A percentile compares a stretch with the other conserved stretches of the same genome.
These are phyloP conservation scores for Styela clava DNA, from an alignment of 23 tunicate genomes.

Conservation along the genomic window DNA sequence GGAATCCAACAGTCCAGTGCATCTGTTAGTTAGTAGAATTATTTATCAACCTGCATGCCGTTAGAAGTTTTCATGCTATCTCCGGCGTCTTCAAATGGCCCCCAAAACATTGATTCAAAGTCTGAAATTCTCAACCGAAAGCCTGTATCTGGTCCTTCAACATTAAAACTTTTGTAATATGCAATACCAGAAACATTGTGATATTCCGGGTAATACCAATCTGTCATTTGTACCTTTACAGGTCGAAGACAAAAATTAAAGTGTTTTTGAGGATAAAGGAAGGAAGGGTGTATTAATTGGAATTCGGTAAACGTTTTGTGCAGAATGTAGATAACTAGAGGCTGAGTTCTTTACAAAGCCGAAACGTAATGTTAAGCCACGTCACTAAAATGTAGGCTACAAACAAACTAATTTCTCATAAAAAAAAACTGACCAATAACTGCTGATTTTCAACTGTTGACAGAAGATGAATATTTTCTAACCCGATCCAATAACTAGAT, in stretches of 20 bases:
- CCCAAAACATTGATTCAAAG: neutral
- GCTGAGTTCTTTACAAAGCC: too few relatives aligned
- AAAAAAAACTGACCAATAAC: constrained; percentile 29
- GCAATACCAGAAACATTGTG: constrained; percentile 35
- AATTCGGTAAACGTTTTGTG: too few relatives aligned
- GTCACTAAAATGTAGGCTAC: too few relatives aligned
- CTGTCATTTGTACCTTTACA: constrained; percentile 38
- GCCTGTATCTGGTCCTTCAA: constrained; percentile 8
- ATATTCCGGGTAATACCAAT: constrained; percentile 42
- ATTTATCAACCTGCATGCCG: constrained; percentile 50
- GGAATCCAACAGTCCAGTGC: neutral
- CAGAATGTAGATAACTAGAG: too few relatives aligned
- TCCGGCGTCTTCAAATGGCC: constrained; percentile 33
- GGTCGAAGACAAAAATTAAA: too few relatives aligned
- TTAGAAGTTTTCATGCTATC: constrained; percentile 48
- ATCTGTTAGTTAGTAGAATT: neutral
- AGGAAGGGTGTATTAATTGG: too few relatives aligned
- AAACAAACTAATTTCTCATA: too few relatives aligned
- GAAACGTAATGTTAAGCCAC: too few relatives aligned
- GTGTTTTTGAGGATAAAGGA: too few relatives aligned
- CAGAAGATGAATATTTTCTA: constrained; percentile 24
- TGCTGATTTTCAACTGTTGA: constrained; percentile 33
- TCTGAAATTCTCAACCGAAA: constrained; percentile 35
- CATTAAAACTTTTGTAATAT: constrained; percentile 34
- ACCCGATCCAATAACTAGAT: constrained; percentile 59